Percentiles rank a stretch among this genome's conserved stretches.
Conservation (phyloP, 2,797 vertebrate species). For the Triplophysa yarkandensis region DNA sequence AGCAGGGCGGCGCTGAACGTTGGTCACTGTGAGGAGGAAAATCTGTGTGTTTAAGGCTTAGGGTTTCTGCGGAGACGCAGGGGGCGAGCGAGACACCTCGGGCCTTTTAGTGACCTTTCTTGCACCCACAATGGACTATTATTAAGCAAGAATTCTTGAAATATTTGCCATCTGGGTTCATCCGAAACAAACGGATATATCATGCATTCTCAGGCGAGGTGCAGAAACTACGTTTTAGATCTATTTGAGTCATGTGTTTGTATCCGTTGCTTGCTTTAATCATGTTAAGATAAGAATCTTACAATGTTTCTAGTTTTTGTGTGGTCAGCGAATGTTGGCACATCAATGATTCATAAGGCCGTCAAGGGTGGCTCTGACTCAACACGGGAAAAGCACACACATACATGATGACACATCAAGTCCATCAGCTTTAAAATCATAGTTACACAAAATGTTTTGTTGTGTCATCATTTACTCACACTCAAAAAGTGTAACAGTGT, state of each 20-base stretch:
- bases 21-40: conserved; percentile 57
- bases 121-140: conserved; percentile 61
- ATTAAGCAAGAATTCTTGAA: conserved; percentile 69
- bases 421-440: conserved; percentile 50
- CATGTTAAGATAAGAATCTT: conserved; percentile 38
- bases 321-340: conserved; percentile 68
- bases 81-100: conserved; percentile 53
- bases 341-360: conserved; percentile 76
- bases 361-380: conserved; percentile 64
- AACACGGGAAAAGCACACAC: conserved; percentile 33
- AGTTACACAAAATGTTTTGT: too few species aligned
- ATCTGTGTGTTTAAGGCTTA: conserved; percentile 62
- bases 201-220: conserved; percentile 27
- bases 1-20: conserved; percentile 48
- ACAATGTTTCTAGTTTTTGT: conserved; percentile 54
- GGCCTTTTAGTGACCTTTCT: conserved; percentile 58
- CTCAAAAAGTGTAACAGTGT: too few species aligned
- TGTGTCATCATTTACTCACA: too few species aligned
- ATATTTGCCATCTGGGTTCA: conserved; percentile 59
- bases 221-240: conserved; percentile 8
- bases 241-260: conserved; percentile 36
- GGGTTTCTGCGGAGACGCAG: conserved; percentile 55
- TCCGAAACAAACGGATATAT: conserved; percentile 40
- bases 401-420: conserved; percentile 23
- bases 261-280: conserved; percentile 15